Base-by-base conservation (phyloP, 2,113 vertebrate species). In the Apodemus sylvaticus region DNA sequence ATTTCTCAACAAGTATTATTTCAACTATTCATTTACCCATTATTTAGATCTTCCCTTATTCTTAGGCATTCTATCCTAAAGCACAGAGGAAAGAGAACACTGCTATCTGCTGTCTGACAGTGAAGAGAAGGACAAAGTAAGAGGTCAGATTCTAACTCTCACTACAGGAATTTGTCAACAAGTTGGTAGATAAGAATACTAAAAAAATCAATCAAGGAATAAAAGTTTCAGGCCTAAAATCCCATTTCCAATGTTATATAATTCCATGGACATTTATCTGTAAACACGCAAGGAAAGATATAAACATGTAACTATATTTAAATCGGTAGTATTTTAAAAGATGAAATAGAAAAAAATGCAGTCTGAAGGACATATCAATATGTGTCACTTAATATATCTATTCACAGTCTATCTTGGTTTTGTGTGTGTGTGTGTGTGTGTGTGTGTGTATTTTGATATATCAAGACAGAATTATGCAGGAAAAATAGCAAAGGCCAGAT, bases 151-250 rank as follows among this genome's bases (percentile, higher is more conserved):
- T 10, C 92, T 3, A 58, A 66, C 34, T 95, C 26, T 34, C 82
- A 77, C 36, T 17, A 45, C 91, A 76, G 7, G 48, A 58, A 82
- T 86, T 77, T 86, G 16, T 70, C 58, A 92, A 87, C 8, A 29
- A 16, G 16, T n/a, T 36, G 53, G 39, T 91, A 79, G 11, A 31
- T 74, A 45, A 70, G 93, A 22, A 34, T 2, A 51, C 58, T 29
- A 86, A 20, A 94, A 94, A 55, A 68, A 12, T 93, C 26, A 64
- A 91, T 19, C 68, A 90, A 81, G 71, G 6, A 93, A 86, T 91
- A 29, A 91, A 48, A 86, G 29, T 86, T 93, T 87, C 26, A 78
- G 55, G 11, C 20, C 39, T 94, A 73, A 90, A 87, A 88, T 79
- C 26, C 14, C 9, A 77, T 26, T 89, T 64, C 86, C 5, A 64